phyloP scores from a whole-genome alignment of 2,888 invertebrate genomes.

The Thelaira solivaga region DNA sequence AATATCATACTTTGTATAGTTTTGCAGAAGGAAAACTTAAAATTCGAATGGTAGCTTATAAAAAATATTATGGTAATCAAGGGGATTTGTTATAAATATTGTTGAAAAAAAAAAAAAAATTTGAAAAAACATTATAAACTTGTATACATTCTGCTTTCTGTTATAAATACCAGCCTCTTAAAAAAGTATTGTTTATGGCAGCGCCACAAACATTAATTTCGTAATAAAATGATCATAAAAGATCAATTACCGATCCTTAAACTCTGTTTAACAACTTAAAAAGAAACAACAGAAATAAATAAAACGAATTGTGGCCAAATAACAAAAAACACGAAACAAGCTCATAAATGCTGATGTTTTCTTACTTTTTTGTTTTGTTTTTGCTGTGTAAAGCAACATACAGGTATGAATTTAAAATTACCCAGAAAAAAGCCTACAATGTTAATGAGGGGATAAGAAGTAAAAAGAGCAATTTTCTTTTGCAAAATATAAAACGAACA shows the following conservation, averaged over 20 bases:
- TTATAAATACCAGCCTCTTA: background rate
- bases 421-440: constrained; percentile 17
- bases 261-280: constrained; percentile 44
- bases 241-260: constrained; percentile 53
- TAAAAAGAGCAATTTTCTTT: background rate
- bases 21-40: too few relatives aligned
- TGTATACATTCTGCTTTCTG: too few relatives aligned
- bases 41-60: too few relatives aligned
- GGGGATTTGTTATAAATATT: too few relatives aligned
- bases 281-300: constrained; percentile 31
- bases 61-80: too few relatives aligned
- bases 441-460: background rate
- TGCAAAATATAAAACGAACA: background rate
- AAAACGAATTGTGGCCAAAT: background rate
- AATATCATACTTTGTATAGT: too few relatives aligned
- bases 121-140: too few relatives aligned
- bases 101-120: background rate
- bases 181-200: constrained; percentile 37
- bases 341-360: constrained; percentile 33
- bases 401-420: background rate
- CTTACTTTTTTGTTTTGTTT: constrained; percentile 11
- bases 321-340: background rate
- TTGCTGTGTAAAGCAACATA: constrained; percentile 27
- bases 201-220: constrained; percentile 43
- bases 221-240: constrained; percentile 53